phyloP scores from a whole-genome alignment of 1,140 invertebrate genomes.

The Drosophila santomea region DNA sequence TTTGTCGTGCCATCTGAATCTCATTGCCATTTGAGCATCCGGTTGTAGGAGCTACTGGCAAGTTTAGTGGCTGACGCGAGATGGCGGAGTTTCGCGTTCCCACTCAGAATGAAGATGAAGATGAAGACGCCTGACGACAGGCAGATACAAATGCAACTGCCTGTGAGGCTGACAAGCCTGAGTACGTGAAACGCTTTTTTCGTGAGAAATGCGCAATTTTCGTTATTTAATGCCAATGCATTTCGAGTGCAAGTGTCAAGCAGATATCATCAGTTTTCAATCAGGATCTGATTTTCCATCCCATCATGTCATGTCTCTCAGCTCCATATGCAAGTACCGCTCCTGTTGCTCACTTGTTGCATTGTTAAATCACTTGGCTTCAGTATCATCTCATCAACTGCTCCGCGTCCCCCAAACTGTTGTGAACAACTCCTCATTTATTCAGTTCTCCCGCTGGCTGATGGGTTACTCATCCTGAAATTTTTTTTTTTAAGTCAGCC shows the following conservation, averaged over 20 bases:
- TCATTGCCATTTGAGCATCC: constrained; percentile 59
- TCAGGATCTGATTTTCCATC: constrained; percentile 58
- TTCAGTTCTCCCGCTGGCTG: constrained; percentile 57
- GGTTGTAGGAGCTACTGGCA: constrained; percentile 53
- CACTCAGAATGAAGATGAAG: constrained; percentile 31
- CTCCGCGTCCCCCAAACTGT: constrained; percentile 73
- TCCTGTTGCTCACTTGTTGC: constrained; percentile 66
- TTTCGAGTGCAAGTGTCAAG: constrained; percentile 66
- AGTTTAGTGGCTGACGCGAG: constrained; percentile 73
- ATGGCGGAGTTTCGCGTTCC: constrained; percentile 29
- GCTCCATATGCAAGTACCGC: background rate
- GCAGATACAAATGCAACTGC: constrained; percentile 35
- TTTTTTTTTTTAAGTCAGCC: constrained; percentile 68
- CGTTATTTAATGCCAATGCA: constrained; percentile 79
- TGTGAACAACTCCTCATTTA: constrained; percentile 69
- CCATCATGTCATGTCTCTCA: constrained; percentile 40
- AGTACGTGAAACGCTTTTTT: constrained; percentile 59
- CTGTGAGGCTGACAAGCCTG: constrained; percentile 4
- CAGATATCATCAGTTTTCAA: constrained; percentile 78
- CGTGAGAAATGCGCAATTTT: constrained; percentile 79
- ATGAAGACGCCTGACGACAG: constrained; percentile 33
- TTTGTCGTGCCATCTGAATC: constrained; percentile 46
- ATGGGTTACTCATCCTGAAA: constrained; percentile 81
- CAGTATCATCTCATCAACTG: constrained; percentile 67
- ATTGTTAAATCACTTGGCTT: constrained; percentile 75